Evolutionary conservation across 2,888 invertebrate genomes (phyloP), one percentile per base, ranked within the genome.

Genomic region (Erebia palarica): DNA sequence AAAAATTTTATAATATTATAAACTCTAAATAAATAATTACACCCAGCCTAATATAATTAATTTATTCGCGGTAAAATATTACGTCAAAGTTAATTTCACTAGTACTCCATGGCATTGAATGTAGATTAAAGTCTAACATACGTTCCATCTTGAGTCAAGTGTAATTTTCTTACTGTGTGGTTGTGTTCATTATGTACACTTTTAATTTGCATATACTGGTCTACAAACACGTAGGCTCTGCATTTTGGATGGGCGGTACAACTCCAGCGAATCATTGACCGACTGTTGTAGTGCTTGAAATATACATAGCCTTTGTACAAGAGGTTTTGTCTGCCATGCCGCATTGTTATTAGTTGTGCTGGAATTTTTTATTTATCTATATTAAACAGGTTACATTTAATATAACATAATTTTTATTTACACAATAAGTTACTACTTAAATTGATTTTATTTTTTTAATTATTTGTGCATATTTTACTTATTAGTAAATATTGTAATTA

Each of bases 161-260:
- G 61, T 0, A 78, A 58, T 21, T 71, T 64, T 36, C 72, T 69
- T n/a, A 55, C 18, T 0, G 18, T 42, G 63, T 78, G 78, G 47
- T 72, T 75, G 65, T 79, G 78, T 63, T 64, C 64, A 8, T 69
- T 60, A 7, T 72, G 18, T n/a, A 58, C 42, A 1, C 18, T 66
- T 4, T 58, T 49, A 3, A 77, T 78, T 65, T 47, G 76, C 64
- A 74, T 80, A 79, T 76, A 71, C 0, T 75, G 71, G 14, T 77
- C 73, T 0, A 78, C 65, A 3, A 72, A 13, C 8, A 85, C 2
- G 57, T 65, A 78, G 1, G 80, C 78, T 58, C 79, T 82, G 66
- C 85, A 85, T 11, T 66, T 79, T 0, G 80, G 80, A 57, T 80
- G 78, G 8, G 69, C 74, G 0, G 82, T 83, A 71, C 85, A 85